A percentile compares a stretch with the other conserved stretches of the same genome.
Conservation (phyloP, 2,888 invertebrate genomes). For the Gymnosoma rotundatum region DNA sequence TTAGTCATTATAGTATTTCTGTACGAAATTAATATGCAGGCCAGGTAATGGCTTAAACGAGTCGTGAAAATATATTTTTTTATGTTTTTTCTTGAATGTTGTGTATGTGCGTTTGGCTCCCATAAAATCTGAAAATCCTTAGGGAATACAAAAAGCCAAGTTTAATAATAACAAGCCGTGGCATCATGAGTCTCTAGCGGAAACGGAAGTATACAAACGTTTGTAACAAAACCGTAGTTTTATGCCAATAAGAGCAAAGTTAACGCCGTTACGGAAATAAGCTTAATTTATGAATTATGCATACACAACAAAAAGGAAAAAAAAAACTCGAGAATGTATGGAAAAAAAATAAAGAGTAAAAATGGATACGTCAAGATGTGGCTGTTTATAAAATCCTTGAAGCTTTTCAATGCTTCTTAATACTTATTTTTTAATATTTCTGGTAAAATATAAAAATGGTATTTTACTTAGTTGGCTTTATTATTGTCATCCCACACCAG, state of each 20-base stretch:
- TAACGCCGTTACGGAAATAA: conserved; percentile 67
- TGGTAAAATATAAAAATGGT: conserved; percentile 35
- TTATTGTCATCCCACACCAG: conserved; percentile 55
- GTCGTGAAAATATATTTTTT: conserved; percentile 79
- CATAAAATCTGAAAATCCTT: conserved; percentile 62
- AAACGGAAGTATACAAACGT: conserved; percentile 65
- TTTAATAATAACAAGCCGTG: conserved; percentile 42
- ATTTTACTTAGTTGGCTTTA: conserved; percentile 59
- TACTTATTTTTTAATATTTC: conserved; percentile 26
- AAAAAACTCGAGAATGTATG: conserved; percentile 7
- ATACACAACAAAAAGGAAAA: conserved; percentile 4
- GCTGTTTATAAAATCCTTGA: conserved; percentile 40
- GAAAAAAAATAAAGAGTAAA: conserved; percentile 23
- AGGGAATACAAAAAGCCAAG: conserved; percentile 46
- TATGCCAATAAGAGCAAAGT: conserved; percentile 47
- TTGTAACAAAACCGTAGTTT: conserved; percentile 54
- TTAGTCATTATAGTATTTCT: conserved; percentile 36
- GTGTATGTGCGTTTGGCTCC: background rate
- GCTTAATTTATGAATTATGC: conserved; percentile 71
- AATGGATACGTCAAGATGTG: conserved; percentile 21
- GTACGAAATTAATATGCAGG: conserved; percentile 66
- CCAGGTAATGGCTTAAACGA: conserved; percentile 76
- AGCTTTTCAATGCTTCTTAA: conserved; percentile 14
- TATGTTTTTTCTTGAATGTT: background rate
- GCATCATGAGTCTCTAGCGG: conserved; percentile 53